Base-by-base conservation (phyloP, 1,140 invertebrate genomes). In the Danaus melanippus region DNA sequence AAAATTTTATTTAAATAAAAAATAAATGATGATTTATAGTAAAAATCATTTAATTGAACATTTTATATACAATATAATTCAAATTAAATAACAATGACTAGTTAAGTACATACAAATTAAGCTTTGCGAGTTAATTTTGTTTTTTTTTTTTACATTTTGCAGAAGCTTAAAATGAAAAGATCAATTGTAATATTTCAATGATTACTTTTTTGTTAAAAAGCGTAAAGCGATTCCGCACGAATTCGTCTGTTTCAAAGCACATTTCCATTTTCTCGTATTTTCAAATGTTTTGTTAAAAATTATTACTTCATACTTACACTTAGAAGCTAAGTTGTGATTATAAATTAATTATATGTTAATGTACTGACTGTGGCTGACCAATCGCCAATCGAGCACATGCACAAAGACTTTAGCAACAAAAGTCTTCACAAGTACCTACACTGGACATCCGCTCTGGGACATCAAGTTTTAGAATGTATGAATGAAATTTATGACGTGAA, bases 321-420 rank as follows among this genome's bases (percentile, higher is more conserved):
- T 80, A 78, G 12, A 68, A 53, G 51, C 77, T 80, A 76, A 51
- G 51, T 71, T 66, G 76, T 77, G 73, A 70, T 73, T 72, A 67
- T 57, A 62, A 76, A 77, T 80, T 75, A 80, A 75, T 78, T 73
- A 78, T 66, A 62, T 42, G 62, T 79, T 72, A 74, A 74, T 68
- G 59, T 76, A 78, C 66, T 67, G 72, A 66, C 69, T 70, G 50
- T 51, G 57, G 65, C 48, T 52, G 50, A 57, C 54, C 55, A 61
- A 72, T 70, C 57, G 40, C 54, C 55, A 61, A 72, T 70, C 57
- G 40, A 60, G 79, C 76, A 82, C 81, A 77, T 84, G 79, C 75
- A 55, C 56, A 62, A 73, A 83, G 84, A 84, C 84, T 86, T 86
- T 86, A 86, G 71, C 61, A 64, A 46, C 67, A 80, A 86, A 86